Percentiles rank a stretch among this genome's conserved stretches.
These are phyloP conservation scores for Xenopus petersii DNA, from an alignment of 2,797 vertebrate species.

Conservation along the genomic window DNA sequence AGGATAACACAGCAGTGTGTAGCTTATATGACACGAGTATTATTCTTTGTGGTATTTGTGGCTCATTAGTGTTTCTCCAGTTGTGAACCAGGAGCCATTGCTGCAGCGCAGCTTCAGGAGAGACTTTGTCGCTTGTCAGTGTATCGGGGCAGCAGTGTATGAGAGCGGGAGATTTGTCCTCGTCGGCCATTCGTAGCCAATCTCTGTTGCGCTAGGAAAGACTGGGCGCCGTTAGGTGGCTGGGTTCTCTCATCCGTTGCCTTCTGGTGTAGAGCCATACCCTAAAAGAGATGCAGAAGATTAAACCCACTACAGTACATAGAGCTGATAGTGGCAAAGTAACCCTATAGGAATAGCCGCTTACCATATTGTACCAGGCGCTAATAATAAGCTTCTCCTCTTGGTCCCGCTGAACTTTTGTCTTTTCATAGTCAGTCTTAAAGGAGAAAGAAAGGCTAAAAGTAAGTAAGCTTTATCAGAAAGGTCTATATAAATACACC, in stretches of 20 bases:
- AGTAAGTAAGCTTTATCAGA: too few species aligned
- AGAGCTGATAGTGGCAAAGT: too few species aligned
- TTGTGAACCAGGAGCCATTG: neutral
- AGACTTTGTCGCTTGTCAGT: slow-evolving; percentile 17
- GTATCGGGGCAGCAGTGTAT: slow-evolving; percentile 60
- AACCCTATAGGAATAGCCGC: slow-evolving; percentile 33
- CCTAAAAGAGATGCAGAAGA: slow-evolving; percentile 60
- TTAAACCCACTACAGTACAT: too few species aligned
- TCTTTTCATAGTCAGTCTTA: slow-evolving; percentile 82
- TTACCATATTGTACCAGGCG: slow-evolving; percentile 92
- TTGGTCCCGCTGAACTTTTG: slow-evolving; percentile 73
- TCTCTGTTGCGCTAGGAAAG: slow-evolving; percentile 88
- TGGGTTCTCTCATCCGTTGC: slow-evolving; percentile 62
- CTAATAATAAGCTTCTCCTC: slow-evolving; percentile 87
- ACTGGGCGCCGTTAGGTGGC: slow-evolving; percentile 72
- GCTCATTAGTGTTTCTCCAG: neutral
- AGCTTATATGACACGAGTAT: slow-evolving; percentile 21
- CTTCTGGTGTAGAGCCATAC: slow-evolving; percentile 79
- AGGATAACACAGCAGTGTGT: neutral
- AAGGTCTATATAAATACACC: too few species aligned
- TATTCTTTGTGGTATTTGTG: too few species aligned
- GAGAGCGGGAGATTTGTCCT: slow-evolving; percentile 61
- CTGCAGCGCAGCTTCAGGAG: slow-evolving; percentile 12
- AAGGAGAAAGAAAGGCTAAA: too few species aligned
- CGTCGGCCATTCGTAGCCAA: slow-evolving; percentile 76